phyloP scores from a whole-genome alignment of 2,797 vertebrate species.

The Sebastes steindachneri region DNA sequence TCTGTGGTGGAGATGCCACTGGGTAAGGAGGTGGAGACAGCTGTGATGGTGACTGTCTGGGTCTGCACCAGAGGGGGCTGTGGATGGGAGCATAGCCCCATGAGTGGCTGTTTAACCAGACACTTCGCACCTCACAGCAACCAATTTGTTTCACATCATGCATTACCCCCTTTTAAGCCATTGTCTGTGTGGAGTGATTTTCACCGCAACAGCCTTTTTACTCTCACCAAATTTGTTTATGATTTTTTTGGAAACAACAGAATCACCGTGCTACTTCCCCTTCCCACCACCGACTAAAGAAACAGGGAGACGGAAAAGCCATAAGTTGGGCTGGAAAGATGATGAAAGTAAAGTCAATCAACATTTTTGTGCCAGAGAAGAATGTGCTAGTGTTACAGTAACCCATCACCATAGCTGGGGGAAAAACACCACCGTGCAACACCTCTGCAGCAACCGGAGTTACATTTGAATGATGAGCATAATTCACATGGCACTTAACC shows the following conservation, averaged over 20 bases:
- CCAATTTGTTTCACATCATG: conserved; percentile 55
- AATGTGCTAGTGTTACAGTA: conserved; percentile 2
- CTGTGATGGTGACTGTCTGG: conserved; percentile 93
- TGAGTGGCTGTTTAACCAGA: conserved; percentile 71
- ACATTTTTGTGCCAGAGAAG: conserved; percentile 19
- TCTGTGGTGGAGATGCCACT: conserved; percentile 92
- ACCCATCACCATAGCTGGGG: conserved; percentile 60
- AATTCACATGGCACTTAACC: neutral
- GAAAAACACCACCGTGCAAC: conserved; percentile 49
- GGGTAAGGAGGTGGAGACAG: conserved; percentile 83
- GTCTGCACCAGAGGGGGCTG: conserved; percentile 96
- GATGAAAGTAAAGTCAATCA: conserved; percentile 13
- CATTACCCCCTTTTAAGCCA: conserved; percentile 9
- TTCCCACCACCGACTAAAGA: conserved; percentile 52
- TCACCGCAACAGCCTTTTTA: neutral
- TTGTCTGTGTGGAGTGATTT: neutral
- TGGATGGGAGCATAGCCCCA: conserved; percentile 77
- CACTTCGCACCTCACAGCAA: conserved; percentile 45
- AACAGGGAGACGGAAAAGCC: conserved; percentile 21
- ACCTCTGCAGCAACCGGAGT: conserved; percentile 58
- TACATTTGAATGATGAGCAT: neutral
- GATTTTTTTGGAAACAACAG: conserved; percentile 15
- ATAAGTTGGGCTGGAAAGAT: conserved; percentile 21
- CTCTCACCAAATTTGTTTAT: conserved; percentile 19
- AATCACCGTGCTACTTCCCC: neutral